These are phyloP conservation scores for Crematogaster levior DNA, from an alignment of 2,888 invertebrate species.

Conservation along the genomic window DNA sequence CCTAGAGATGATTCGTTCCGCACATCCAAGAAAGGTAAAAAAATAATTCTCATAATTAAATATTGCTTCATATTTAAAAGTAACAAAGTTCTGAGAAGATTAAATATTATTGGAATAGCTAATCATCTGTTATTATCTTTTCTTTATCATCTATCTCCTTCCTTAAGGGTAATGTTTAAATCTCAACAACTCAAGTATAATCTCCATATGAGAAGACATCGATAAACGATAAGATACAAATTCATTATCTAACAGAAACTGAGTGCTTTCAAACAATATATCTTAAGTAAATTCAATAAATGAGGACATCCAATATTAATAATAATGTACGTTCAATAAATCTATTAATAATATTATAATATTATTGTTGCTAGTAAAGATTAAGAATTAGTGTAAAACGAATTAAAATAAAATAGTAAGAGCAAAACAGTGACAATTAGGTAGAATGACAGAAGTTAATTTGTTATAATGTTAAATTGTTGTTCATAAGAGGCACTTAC, in stretches of 20 bases:
- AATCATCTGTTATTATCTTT: not conserved
- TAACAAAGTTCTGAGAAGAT: not conserved
- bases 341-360: not conserved
- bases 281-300: conserved; percentile 1
- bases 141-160: too few species aligned
- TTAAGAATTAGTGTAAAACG: not conserved
- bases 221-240: conserved; percentile 71
- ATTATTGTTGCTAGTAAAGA: not conserved
- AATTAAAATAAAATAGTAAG: not conserved
- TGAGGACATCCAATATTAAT: not conserved
- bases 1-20: conserved; percentile 96
- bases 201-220: not conserved
- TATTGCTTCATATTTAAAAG: not conserved
- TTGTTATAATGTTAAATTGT: conserved; percentile 4
- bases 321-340: not conserved
- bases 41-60: conserved; percentile 12
- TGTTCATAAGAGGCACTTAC: not conserved
- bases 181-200: not conserved
- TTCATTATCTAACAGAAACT: conserved; percentile 61
- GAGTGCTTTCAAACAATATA: not conserved
- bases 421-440: not conserved
- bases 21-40: conserved; percentile 95
- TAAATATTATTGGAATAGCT: not conserved
- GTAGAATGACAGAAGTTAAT: not conserved
- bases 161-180: not conserved